Evolutionary conservation across 2,888 invertebrate genomes (phyloP), one percentile per base, ranked within the genome.

Genomic region (Netelia inedita): DNA sequence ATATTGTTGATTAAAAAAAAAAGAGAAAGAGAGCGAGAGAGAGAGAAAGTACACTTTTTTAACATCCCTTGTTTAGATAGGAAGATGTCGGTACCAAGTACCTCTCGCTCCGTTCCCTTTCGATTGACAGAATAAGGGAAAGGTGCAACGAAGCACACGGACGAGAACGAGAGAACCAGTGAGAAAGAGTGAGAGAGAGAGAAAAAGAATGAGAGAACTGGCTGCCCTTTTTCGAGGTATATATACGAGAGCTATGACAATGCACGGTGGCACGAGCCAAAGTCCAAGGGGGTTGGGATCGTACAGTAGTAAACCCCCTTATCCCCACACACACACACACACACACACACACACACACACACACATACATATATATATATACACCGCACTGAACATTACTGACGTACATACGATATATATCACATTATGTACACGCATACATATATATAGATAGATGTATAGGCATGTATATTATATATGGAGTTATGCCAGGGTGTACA

Each of bases 231-330:
- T 82, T 83, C 76, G 65, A 72, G 69, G 76, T 83, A 79, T 59
- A 55, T 66, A 23, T 69, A 50, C 28, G 23, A 71, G 35, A 68
- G 68, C 80, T 88, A 91, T 89, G 90, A 92, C 92, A 92, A 92
- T 92, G 91, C 84, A 69, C 75, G 83, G 88, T 89, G 93, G 92
- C 93, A 93, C 93, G 93, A 93, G 93, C 93, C 93, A 91, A 76
- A 90, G 88, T 90, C 89, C 86, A 86, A 89, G 89, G 88, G 88
- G 88, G 88, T 88, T 88, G 85, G 79, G 85, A 79, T 85, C 87
- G 68, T 81, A 55, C 46, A 23, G 46, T 11, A 57, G 28, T 43
- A 71, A 80, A 57, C 66, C 84, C 84, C 78, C 53, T 46, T 21
- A 28, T 46, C 10, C 10, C 11, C 28, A 16, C 8, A 19, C 14